Evolutionary conservation across 2,888 invertebrate species (phyloP).

Genomic region (Pilophorus perplexus): DNA sequence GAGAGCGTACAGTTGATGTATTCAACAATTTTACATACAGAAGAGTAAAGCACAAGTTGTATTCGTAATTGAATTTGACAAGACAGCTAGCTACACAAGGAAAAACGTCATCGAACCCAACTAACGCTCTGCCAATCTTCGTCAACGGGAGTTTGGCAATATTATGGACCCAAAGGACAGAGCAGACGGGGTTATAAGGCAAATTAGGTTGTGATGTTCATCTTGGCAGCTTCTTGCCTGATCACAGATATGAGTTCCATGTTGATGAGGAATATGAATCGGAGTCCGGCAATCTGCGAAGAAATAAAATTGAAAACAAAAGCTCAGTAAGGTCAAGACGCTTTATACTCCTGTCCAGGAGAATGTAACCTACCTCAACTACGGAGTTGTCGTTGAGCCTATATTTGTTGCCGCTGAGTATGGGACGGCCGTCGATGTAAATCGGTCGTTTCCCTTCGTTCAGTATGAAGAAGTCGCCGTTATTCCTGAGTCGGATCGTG

Average conservation of each 20-base stretch:
- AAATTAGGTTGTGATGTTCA: slow-evolving; percentile 53
- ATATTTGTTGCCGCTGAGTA: slow-evolving; percentile 83
- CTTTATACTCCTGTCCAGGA: neutral
- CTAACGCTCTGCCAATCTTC: too few species aligned
- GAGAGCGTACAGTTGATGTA: too few species aligned
- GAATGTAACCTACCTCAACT: slow-evolving; percentile 67
- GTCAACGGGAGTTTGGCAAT: too few species aligned
- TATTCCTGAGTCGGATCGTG: slow-evolving; percentile 82
- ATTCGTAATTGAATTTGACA: too few species aligned
- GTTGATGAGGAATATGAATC: slow-evolving; percentile 91
- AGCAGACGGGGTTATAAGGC: too few species aligned
- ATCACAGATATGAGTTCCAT: slow-evolving; percentile 87
- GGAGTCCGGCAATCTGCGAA: slow-evolving; percentile 81
- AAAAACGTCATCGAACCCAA: too few species aligned
- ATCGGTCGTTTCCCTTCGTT: slow-evolving; percentile 94
- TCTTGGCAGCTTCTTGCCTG: slow-evolving; percentile 81
- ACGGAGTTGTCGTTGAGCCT: slow-evolving; percentile 90
- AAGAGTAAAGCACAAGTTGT: too few species aligned
- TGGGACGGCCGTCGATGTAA: slow-evolving; percentile 88
- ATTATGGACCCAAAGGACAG: too few species aligned
- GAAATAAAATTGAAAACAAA: too few species aligned
- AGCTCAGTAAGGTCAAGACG: neutral
- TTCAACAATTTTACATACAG: too few species aligned
- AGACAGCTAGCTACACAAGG: too few species aligned
- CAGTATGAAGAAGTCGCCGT: slow-evolving; percentile 90